These are phyloP conservation scores for Chymomyza amoena DNA, from an alignment of 2,888 invertebrate genomes.

Conservation along the genomic window DNA sequence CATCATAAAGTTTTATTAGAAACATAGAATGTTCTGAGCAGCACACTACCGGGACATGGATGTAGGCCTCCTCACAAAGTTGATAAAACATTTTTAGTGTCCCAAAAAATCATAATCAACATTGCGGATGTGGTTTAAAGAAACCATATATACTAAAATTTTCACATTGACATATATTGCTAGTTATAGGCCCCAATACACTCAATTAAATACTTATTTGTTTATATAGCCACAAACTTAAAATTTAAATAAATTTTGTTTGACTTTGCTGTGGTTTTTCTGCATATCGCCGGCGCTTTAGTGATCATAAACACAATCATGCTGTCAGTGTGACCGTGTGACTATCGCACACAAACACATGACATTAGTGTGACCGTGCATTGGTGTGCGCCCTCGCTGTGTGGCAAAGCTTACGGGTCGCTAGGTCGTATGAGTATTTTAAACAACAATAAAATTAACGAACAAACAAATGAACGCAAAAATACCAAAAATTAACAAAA, in stretches of 20 bases:
- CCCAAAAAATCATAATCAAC: too few relatives aligned
- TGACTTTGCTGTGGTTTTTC: conserved; percentile 24
- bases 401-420: neutral
- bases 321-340: too few relatives aligned
- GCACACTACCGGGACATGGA: too few relatives aligned
- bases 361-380: neutral
- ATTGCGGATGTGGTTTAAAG: too few relatives aligned
- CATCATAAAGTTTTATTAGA: too few relatives aligned
- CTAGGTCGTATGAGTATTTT: neutral
- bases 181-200: too few relatives aligned
- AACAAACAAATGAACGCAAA: neutral
- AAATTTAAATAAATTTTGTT: conserved; percentile 51
- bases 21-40: too few relatives aligned
- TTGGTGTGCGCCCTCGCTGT: neutral
- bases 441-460: neutral
- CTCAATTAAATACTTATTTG: too few relatives aligned
- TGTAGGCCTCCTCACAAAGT: too few relatives aligned
- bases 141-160: too few relatives aligned
- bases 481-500: neutral
- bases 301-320: neutral
- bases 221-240: conserved; percentile 28
- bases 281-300: neutral
- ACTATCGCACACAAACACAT: neutral
- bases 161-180: too few relatives aligned
- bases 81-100: too few relatives aligned